phyloP scores from a whole-genome alignment of 2,797 vertebrate species.

The Knipowitschia caucasica region DNA sequence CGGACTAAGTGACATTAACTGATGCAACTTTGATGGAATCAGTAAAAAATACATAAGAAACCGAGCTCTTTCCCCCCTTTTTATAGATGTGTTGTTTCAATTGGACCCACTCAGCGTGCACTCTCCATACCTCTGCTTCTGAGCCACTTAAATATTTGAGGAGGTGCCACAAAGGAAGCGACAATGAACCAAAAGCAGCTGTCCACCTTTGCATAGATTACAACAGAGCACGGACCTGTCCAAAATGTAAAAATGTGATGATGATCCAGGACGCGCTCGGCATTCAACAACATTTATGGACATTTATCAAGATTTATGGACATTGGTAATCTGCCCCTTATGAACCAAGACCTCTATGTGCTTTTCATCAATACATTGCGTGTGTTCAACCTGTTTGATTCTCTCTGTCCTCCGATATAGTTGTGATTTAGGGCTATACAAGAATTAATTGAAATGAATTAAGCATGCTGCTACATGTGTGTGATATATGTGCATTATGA shows the following conservation, averaged over 20 bases:
- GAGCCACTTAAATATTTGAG: constrained; percentile 60
- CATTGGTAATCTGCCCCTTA: too few relatives aligned
- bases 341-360: too few relatives aligned
- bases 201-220: not conserved
- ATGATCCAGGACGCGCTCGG: too few relatives aligned
- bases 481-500: not conserved
- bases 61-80: constrained; percentile 23
- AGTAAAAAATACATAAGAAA: constrained; percentile 55
- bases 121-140: constrained; percentile 21
- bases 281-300: too few relatives aligned
- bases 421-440: too few relatives aligned
- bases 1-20: constrained; percentile 41
- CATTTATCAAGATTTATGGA: too few relatives aligned
- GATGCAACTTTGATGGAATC: constrained; percentile 46
- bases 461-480: too few relatives aligned
- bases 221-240: not conserved
- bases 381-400: too few relatives aligned
- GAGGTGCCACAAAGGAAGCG: constrained; percentile 20
- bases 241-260: not conserved
- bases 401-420: too few relatives aligned
- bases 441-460: too few relatives aligned
- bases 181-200: not conserved
- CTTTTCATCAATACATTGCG: too few relatives aligned
- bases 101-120: constrained; percentile 38
- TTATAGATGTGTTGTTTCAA: constrained; percentile 30